Evolutionary conservation across 2,797 vertebrate genomes (phyloP).

Genomic region (Sparus aurata): DNA sequence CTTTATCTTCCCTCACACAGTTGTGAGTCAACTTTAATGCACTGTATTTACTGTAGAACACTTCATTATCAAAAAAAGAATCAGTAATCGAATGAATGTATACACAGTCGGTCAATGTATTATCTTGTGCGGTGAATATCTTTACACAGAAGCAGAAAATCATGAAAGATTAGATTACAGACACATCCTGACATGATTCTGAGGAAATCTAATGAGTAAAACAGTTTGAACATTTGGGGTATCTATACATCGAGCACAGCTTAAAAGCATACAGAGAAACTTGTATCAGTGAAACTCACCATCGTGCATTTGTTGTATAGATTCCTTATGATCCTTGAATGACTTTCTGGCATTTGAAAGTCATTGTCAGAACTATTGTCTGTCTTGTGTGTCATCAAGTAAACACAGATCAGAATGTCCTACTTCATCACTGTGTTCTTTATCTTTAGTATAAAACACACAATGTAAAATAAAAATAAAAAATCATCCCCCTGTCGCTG

Average conservation of each 20-base stretch:
- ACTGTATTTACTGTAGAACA: background rate
- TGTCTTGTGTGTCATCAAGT: background rate
- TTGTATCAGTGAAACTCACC: conserved; percentile 68
- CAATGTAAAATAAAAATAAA: background rate
- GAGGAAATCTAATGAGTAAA: background rate
- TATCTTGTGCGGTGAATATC: background rate
- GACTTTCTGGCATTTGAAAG: background rate
- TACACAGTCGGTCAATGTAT: background rate
- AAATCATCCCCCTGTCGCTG: no score
- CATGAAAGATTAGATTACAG: conserved; percentile 4
- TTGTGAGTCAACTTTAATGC: conserved; percentile 36
- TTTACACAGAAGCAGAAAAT: conserved; percentile 8
- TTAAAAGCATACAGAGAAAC: background rate
- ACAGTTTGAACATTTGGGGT: background rate
- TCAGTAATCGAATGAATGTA: background rate
- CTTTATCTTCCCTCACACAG: background rate
- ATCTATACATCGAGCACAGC: background rate
- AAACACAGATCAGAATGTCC: background rate
- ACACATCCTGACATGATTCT: background rate
- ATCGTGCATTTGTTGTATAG: conserved; percentile 47
- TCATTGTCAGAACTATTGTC: background rate
- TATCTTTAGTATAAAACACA: background rate
- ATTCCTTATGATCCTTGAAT: conserved; percentile 23
- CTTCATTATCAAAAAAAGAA: conserved; percentile 11
- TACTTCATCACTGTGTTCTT: background rate